Conservation (phyloP, 2,888 invertebrate genomes). For the Dicycla oo region DNA sequence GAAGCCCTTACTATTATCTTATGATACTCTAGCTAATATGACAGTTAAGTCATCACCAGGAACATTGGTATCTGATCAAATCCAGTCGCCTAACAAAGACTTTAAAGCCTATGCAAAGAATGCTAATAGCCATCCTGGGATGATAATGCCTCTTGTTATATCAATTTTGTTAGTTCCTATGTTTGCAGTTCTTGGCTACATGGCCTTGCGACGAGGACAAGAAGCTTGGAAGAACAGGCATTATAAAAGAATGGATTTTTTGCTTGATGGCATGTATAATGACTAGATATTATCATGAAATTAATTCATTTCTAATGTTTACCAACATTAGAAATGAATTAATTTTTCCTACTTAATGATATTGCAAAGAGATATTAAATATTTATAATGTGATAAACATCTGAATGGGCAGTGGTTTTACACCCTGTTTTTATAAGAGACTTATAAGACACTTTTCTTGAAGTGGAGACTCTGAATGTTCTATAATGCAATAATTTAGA, state of each 20-base stretch:
- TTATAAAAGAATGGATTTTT: slow-evolving; percentile 96
- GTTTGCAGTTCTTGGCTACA: slow-evolving; percentile 92
- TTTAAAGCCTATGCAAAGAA: slow-evolving; percentile 67
- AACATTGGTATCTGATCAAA: slow-evolving; percentile 67
- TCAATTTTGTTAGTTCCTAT: slow-evolving; percentile 94
- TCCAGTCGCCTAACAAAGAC: slow-evolving; percentile 68
- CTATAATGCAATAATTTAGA: slow-evolving; percentile 48
- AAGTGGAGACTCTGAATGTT: slow-evolving; percentile 45
- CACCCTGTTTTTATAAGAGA: slow-evolving; percentile 21
- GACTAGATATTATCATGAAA: slow-evolving; percentile 86
- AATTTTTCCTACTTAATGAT: slow-evolving; percentile 47
- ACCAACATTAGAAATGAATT: no score
- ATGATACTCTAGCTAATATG: slow-evolving; percentile 74
- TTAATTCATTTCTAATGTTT: no score
- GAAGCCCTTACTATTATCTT: slow-evolving; percentile 79
- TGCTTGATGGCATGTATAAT: slow-evolving; percentile 97
- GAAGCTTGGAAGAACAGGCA: slow-evolving; percentile 97
- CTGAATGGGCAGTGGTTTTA: slow-evolving; percentile 10
- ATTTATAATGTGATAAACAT: slow-evolving; percentile 38
- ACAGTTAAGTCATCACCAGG: slow-evolving; percentile 69
- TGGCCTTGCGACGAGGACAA: slow-evolving; percentile 92
- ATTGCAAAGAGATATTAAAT: slow-evolving; percentile 58
- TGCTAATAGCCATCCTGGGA: slow-evolving; percentile 89
- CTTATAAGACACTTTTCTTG: slow-evolving; percentile 50
- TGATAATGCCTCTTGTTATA: slow-evolving; percentile 94